Conservation (phyloP, 2,797 vertebrate species). For the Naso thynnoides region DNA sequence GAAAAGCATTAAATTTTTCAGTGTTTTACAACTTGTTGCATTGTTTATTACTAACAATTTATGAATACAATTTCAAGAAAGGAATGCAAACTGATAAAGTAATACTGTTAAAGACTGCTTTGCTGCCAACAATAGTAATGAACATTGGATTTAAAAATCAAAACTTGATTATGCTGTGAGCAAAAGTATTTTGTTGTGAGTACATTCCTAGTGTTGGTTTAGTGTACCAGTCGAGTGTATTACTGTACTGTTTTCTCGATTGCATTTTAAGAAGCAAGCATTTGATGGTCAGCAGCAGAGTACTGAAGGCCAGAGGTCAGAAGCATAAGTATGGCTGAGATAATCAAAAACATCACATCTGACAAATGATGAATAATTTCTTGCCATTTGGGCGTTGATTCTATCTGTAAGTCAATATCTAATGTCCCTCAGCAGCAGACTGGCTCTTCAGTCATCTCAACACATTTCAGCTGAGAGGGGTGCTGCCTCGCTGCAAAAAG, state of each 20-base stretch:
- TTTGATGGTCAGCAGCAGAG: slow-evolving; percentile 42
- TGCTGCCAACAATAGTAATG: not conserved
- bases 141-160: slow-evolving; percentile 12
- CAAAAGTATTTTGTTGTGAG: slow-evolving; percentile 10
- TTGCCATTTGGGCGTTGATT: slow-evolving; percentile 44
- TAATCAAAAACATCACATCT: slow-evolving; percentile 59
- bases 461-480: slow-evolving; percentile 20
- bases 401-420: slow-evolving; percentile 65
- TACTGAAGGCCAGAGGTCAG: slow-evolving; percentile 37
- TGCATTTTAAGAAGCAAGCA: slow-evolving; percentile 20
- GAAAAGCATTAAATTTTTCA: slow-evolving; percentile 1
- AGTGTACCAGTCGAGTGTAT: slow-evolving; percentile 5
- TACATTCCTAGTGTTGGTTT: not conserved
- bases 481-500: slow-evolving; percentile 9
- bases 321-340: slow-evolving; percentile 32
- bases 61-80: slow-evolving; percentile 5
- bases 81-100: slow-evolving; percentile 6
- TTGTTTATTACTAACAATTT: not conserved
- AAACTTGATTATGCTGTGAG: not conserved
- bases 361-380: slow-evolving; percentile 64
- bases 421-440: slow-evolving; percentile 52
- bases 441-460: slow-evolving; percentile 37
- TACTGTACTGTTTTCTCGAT: not conserved
- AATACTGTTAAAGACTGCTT: not conserved
- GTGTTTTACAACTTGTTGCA: slow-evolving; percentile 1